Base-by-base conservation (phyloP, 2,888 invertebrate genomes). In the Aphodius sticticus region DNA sequence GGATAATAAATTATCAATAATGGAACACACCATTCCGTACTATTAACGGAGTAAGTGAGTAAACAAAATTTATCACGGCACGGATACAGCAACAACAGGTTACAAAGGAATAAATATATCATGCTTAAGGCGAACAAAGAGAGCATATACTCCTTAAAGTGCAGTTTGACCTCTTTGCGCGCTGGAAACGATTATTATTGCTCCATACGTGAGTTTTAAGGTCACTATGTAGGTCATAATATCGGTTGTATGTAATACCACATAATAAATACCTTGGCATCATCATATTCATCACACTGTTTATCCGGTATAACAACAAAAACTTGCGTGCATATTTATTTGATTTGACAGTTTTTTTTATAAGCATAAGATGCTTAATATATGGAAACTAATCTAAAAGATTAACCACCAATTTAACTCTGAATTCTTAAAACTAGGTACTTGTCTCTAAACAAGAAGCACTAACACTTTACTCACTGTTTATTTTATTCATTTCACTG, bases 121-220 rank as follows among this genome's bases (percentile, higher is more conserved):
- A 79, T 82, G 79, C 77, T 77, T 76, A 78, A 74, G 78, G 78
- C 80, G 80, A 81, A 82, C 82, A 82, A 82, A 82, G 81, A 79
- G 53, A 53, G 53, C 53, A 53, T 53, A 53, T 53, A 53, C 76
- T 79, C 77, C 76, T 79, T 76, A 71, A 78, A 80, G 81, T 81
- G 80, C 80, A 77, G 82, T 81, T 81, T 81, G 82, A 81, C 82
- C 82, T 82, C 82, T 82, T 82, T 81, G 53, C 53, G 7, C 76
- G 16, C n/a, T 16, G 53, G 35, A 76, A 69, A 76, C 78, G 78
- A 82, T 82, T 79, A 82, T 53, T 53, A 53, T 78, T 78, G 82
- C 81, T 78, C 75, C 79, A 77, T 79, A 76, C 78, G 76, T 78
- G 79, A 79, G 77, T 36, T 76, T 72, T 36, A 76, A 76, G 76